Base-by-base conservation (phyloP, 2,888 invertebrate species). In the Ernsta delagoae region DNA sequence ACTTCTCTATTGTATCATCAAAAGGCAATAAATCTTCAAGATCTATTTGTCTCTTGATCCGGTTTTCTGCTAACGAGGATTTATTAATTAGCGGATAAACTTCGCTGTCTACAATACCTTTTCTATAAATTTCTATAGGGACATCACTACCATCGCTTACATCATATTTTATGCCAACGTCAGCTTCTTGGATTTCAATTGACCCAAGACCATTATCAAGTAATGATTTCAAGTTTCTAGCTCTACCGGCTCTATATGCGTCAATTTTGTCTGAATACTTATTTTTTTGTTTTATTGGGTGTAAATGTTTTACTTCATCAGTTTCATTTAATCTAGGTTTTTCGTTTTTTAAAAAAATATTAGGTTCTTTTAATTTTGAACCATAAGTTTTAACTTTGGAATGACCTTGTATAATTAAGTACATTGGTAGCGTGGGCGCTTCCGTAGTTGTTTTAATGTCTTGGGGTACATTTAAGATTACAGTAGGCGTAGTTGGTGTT, bases 381-480 rank as follows among this genome's bases (percentile, higher is more conserved):
- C 97, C 96, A 79, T 97, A 97, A 0, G 96, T 97, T 89, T 97
- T 97, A 0, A 97, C 97, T 89, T 97, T 97, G 0, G 97, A 97
- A 83, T 97, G 97, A 0, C 97, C 97, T 85, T 97, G 97, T 76
- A 97, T 97, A 39, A 97, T 97, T 34, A 97, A 90, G 79, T 97
- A 97, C 94, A 96, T 87, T 0, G 96, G 95, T 65, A 95, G 94
- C 2, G 91, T 87, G 0, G 96, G 94, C 73, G 95, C 94, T 77
- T 88, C 89, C 5, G 86, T 86, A 31, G 87, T 81, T 50, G 82
- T 74, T 72, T 82, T 84, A n/a, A 70, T 65, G 65, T 82, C 81
- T 72, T 87, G 81, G 60, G 70, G 70, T 9, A 78, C 74, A 50
- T 60, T 68, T 16, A 48, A 16, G 6, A 95, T 92, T 24, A 95